Evolutionary conservation across 2,797 vertebrate genomes (phyloP), one percentile per base, ranked within the genome.

Genomic region (Chaetodon trifasciatus): DNA sequence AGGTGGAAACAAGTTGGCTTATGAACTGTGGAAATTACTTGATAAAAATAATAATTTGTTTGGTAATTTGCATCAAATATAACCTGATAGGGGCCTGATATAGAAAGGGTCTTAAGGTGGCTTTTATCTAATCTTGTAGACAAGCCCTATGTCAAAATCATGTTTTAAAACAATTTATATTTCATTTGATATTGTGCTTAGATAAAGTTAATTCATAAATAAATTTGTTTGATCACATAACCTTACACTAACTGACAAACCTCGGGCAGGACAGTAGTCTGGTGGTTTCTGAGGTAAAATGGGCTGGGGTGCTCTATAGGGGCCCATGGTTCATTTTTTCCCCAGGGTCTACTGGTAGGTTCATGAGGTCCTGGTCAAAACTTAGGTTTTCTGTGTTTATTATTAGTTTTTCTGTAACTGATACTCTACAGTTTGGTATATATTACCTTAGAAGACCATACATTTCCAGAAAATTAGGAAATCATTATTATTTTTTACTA

Each of bases 361-460:
- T 47, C 35, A 57, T 56, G 16, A 2, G 3, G 10, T n/a, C 21
- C 10, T 52, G 15, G 24, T 35, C 19, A 53, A 44, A 53, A 12
- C 0, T 56, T 42, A 1, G 5, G 4, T 44, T 53, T 32, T 39
- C 32, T 32, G 32, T 0, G 3, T 42, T 44, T n/a, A n/a, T 47
- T 63, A 76, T n/a, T 50, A 44, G 28, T 32, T 40, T 52, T 79
- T 52, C 28, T 46, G 11, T 24, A 58, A 62, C 11, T 9, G 3
- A 16, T 17, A n/a, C 16, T 4, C 17, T 21, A 35, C 8, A 76
- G 6, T 52, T 12, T 42, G 21, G 13, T 35, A 58, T 23, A 37
- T 11, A 1, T 47, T 56, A 8, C 12, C 13, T 57, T 23, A 35
- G 6, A 46, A 42, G 28, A 17, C 5, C 9, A 19, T 37, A 39